Base-by-base conservation (phyloP, 1,140 invertebrate species). In the Danaus plexippus region DNA sequence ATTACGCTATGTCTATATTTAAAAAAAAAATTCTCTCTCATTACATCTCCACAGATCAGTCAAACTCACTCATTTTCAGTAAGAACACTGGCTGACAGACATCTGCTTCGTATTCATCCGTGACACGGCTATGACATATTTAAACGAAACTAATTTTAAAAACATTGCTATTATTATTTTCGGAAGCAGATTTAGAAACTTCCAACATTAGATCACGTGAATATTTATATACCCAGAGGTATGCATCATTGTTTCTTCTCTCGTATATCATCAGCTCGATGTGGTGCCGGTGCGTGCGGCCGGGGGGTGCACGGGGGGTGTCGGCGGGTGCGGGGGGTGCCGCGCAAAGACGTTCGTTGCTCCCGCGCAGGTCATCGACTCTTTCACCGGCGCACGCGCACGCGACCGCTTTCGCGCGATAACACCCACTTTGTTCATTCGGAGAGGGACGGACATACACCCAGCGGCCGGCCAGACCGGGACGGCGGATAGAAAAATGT, bases 301-400 rank as follows among this genome's bases (percentile, higher is more conserved):
- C 57, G 22, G 22, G 22, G 22, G 22, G 22, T 32, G 22, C 22
- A 32, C 22, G 22, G 22, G 22, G 22, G 22, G 22, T 32, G 22
- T 32, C 22, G 22, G 2, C 2, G 15, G 61, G 46, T 55, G 56
- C 45, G 50, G 65, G 67, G 66, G 67, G 67, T 58, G 69, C 68
- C 69, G 77, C 66, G 80, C 82, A 85, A 85, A 85, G 82, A 85
- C 82, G 82, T 85, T 85, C 82, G 80, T 84, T 85, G 82, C 75
- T 73, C 82, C 79, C 77, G 77, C 80, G 66, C 73, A 73, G 82
- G 75, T 80, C 82, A 68, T 68, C 69, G 79, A 82, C 80, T 82
- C 79, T 83, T 82, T 85, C 79, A 78, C 79, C 76, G 73, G 69
- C 71, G 75, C 71, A 51, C 59, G 73, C 70, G 79, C 78, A 73